Base-by-base conservation (phyloP, 2,888 invertebrate genomes). In the Mongoloraphidia duomilia region DNA sequence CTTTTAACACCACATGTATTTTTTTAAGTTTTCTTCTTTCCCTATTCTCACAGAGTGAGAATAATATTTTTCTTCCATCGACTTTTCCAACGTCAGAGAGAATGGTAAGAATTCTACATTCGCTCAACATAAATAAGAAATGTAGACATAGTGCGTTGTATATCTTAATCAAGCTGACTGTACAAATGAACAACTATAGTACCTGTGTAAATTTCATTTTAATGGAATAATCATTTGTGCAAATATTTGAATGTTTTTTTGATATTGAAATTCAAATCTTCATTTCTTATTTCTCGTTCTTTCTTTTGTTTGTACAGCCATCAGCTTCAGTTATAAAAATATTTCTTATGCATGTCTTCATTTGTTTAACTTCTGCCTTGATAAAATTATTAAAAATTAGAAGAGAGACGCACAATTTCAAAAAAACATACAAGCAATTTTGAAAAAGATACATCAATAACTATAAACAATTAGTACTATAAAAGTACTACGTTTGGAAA, bases 151-250 rank as follows among this genome's bases (percentile, higher is more conserved):
- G 37, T 40, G 46, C 39, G 34, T 48, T 49, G 49, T 41, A 50
- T 42, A 56, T 58, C 57, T 58, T 57, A 57, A 58, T 58, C 58
- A 60, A 59, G 59, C 60, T 60, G 61, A 64, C 62, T 63, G 63
- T 61, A 60, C 58, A 54, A 55, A 55, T 56, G 57, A 55, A 44
- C 56, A n/a, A 38, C 34, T 59, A 56, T 60, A 59, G 44, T 65
- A 66, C 66, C 66, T 66, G 66, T 61, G 62, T 63, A 66, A 69
- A 67, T 69, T 69, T 69, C 66, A 65, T 67, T 68, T 68, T 69
- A 69, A 69, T 69, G 67, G 68, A 69, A 69, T 68, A 68, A 69
- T 69, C 67, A 65, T 68, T 69, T 65, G 64, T 63, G 69, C 66
- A 68, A 69, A 69, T 69, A 69, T 69, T 68, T 68, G 68, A 67